Percentiles rank a stretch among this genome's conserved stretches.
Conservation (phyloP, 2,888 invertebrate genomes). For the Argyra leucocephala region DNA sequence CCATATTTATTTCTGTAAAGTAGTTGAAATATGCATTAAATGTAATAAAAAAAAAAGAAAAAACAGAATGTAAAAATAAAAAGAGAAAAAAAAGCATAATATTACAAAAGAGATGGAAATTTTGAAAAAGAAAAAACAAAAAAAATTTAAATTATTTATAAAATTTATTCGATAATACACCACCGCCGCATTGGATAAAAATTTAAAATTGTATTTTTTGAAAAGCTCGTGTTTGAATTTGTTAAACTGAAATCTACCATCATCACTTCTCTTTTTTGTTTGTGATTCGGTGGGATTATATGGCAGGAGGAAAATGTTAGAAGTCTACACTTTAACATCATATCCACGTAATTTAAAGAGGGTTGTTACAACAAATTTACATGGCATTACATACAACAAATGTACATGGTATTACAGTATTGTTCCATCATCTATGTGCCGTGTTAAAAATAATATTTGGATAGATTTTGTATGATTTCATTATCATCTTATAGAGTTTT, state of each 20-base stretch:
- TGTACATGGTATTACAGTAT: too few species aligned
- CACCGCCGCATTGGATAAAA: slow-evolving; percentile 1
- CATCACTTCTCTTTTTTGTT: too few species aligned
- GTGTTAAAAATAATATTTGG: too few species aligned
- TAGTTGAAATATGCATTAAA: slow-evolving; percentile 3
- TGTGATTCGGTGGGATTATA: too few species aligned
- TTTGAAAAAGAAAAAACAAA: neutral
- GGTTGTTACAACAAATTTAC: too few species aligned
- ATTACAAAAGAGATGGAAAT: neutral
- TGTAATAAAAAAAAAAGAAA: neutral
- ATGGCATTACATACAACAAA: too few species aligned
- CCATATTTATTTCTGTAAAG: slow-evolving; percentile 3
- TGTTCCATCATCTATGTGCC: too few species aligned
- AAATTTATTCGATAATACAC: slow-evolving; percentile 1
- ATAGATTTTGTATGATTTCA: too few species aligned
- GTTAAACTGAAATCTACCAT: neutral
- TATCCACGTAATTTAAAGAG: too few species aligned
- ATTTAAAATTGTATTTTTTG: neutral
- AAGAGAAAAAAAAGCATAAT: neutral
- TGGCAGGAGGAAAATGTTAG: too few species aligned
- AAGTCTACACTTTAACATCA: too few species aligned
- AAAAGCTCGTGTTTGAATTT: slow-evolving; percentile 1
- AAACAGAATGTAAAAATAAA: neutral
- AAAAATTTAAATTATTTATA: slow-evolving; percentile 4
- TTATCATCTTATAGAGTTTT: too few species aligned